Evolutionary conservation across 2,888 invertebrate species (phyloP).

Genomic region (Eristalinus sepulchralis): DNA sequence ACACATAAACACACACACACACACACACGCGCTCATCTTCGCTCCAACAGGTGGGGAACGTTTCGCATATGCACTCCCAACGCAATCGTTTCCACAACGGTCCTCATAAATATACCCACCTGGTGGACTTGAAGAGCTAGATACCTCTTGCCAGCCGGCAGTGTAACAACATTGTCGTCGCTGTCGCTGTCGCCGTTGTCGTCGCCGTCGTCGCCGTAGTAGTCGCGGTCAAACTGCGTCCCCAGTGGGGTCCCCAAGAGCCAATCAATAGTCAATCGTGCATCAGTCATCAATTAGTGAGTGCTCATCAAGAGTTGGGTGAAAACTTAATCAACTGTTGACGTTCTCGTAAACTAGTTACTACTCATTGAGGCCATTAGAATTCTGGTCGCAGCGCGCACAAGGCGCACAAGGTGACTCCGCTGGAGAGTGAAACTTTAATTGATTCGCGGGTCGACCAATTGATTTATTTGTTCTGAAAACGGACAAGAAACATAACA

Average conservation of each 20-base stretch:
- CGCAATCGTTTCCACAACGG: conserved; percentile 27
- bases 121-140: conserved; percentile 61
- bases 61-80: conserved; percentile 36
- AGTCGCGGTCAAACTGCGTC: background rate
- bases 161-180: conserved; percentile 40
- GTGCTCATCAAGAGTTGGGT: conserved; percentile 57
- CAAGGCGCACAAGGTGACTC: background rate
- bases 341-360: background rate
- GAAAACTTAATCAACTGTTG: conserved; percentile 37
- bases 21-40: background rate
- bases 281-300: conserved; percentile 25
- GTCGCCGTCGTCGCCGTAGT: background rate
- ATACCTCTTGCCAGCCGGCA: conserved; percentile 63
- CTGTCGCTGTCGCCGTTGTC: conserved; percentile 10
- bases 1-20: background rate
- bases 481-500: background rate
- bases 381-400: background rate
- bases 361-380: background rate
- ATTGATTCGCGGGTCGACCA: conserved; percentile 38
- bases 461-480: conserved; percentile 47
- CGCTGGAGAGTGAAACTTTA: conserved; percentile 8
- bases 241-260: background rate
- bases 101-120: conserved; percentile 64
- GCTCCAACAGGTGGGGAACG: conserved; percentile 53
- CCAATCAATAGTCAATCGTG: conserved; percentile 37